Evolutionary conservation across 2,113 vertebrate genomes (phyloP), one percentile per base, ranked within the genome.

Genomic region (Reinhardtius hippoglossoides): DNA sequence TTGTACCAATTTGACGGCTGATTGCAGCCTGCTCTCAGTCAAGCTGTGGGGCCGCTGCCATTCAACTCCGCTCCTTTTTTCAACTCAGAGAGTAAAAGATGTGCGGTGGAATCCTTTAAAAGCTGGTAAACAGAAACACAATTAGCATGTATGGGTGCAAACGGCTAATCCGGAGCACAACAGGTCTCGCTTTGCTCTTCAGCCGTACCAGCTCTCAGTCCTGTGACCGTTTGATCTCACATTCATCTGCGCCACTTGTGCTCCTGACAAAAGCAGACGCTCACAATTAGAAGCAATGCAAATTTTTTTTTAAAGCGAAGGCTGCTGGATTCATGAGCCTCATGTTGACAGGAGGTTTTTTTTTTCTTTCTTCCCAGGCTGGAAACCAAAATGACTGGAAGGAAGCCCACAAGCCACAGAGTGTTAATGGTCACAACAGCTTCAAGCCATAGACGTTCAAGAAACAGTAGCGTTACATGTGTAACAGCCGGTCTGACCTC

Each of bases 311-410:
- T n/a, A 55, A 12, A 23, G 44, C 63, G 20, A 67, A 71, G 71
- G 40, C 54, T 55, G 71, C 61, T 63, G 77, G 55, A 76, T 63
- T 76, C 78, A 58, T 67, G 24, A 35, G 56, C 75, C 31, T 68
- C 70, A 21, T 73, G 24, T 68, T 74, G 73, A 72, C 50, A n/a
- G 24, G 0, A 48, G 24, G 23, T 23, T 23, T 3, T 40, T 21
- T 65, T 50, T 40, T 67, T 62, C 55, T 60, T 71, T 66, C 59
- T 79, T 81, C 67, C 59, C 75, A 84, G 74, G 67, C 65, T 71
- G 9, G 63, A 90, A 85, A 88, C 70, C 74, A 81, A 84, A 85
- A 86, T 78, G 80, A 82, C 63, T 87, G 84, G 66, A 74, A 85
- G 37, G 57, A 82, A 59, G 40, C 74, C 87, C 89, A 74, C 78